Conservation (phyloP, 53 echinoderm and acorn worm species). For the Zoroaster sp. region DNA sequence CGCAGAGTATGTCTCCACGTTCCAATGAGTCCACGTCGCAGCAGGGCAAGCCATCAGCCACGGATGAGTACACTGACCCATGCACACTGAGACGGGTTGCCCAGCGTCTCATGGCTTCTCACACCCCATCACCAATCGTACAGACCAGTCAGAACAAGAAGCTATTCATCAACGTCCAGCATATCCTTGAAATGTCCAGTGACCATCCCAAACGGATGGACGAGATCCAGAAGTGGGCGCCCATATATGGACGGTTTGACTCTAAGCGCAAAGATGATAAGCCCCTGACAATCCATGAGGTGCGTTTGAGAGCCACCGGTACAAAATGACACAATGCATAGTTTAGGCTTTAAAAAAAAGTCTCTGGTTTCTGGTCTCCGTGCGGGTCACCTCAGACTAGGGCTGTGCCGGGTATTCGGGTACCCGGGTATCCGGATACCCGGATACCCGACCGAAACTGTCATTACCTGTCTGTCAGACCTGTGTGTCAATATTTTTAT, state of each 20-base stretch:
- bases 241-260: conserved; percentile 97
- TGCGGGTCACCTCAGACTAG: too few relatives aligned
- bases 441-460: too few relatives aligned
- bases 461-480: background rate
- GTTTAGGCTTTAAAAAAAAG: background rate
- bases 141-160: conserved; percentile 56
- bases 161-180: conserved; percentile 64
- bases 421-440: too few relatives aligned
- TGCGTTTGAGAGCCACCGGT: conserved; percentile 1
- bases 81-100: conserved; percentile 12
- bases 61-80: background rate
- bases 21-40: background rate
- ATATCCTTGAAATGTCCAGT: conserved; percentile 79
- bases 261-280: conserved; percentile 96
- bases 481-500: too few relatives aligned
- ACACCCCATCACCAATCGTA: background rate
- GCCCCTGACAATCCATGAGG: conserved; percentile 92
- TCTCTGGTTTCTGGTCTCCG: too few relatives aligned
- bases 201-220: conserved; percentile 80
- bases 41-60: background rate
- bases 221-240: conserved; percentile 93
- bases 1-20: background rate
- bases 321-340: background rate
- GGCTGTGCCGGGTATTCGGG: too few relatives aligned
- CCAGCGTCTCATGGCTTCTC: conserved; percentile 35